phyloP scores from a whole-genome alignment of 1,140 invertebrate species.

The Drosophila ambigua region DNA sequence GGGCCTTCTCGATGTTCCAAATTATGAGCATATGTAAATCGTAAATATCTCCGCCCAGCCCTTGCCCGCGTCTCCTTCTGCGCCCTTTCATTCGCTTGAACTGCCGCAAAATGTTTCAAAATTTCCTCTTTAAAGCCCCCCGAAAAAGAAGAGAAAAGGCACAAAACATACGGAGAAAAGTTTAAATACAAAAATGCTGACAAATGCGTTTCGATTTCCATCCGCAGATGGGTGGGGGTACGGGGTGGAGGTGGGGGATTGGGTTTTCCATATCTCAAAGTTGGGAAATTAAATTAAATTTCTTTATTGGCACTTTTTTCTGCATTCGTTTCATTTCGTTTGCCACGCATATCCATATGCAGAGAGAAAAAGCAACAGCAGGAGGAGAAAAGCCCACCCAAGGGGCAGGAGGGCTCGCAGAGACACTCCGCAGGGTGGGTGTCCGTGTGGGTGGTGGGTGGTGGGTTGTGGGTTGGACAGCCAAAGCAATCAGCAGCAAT shows the following conservation, averaged over 20 bases:
- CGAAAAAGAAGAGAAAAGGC: no score
- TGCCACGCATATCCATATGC: constrained; percentile 63
- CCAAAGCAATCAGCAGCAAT: constrained; percentile 74
- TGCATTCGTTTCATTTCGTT: constrained; percentile 43
- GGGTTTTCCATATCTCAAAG: constrained; percentile 42
- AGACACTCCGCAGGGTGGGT: constrained; percentile 3
- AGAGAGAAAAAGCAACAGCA: background rate
- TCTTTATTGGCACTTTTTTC: constrained; percentile 70
- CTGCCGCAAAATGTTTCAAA: constrained; percentile 62
- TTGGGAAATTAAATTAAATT: constrained; percentile 77
- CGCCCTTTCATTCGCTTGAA: constrained; percentile 47
- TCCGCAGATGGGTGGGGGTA: background rate
- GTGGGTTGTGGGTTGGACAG: constrained; percentile 23
- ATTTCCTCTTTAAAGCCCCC: constrained; percentile 51
- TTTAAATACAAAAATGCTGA: constrained; percentile 72
- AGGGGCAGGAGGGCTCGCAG: no score
- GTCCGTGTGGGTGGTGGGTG: background rate
- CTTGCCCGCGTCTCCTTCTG: background rate
- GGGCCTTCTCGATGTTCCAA: no score
- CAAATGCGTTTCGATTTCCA: constrained; percentile 71
- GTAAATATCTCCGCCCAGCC: no score
- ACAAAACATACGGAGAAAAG: constrained; percentile 27
- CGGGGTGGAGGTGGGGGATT: background rate
- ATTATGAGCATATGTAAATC: no score
- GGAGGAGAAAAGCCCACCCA: background rate